A percentile compares a stretch with the other conserved stretches of the same genome.
Evolutionary conservation across 35 echinoderm and acorn worm species (phyloP).

Genomic region (Patiria miniata): DNA sequence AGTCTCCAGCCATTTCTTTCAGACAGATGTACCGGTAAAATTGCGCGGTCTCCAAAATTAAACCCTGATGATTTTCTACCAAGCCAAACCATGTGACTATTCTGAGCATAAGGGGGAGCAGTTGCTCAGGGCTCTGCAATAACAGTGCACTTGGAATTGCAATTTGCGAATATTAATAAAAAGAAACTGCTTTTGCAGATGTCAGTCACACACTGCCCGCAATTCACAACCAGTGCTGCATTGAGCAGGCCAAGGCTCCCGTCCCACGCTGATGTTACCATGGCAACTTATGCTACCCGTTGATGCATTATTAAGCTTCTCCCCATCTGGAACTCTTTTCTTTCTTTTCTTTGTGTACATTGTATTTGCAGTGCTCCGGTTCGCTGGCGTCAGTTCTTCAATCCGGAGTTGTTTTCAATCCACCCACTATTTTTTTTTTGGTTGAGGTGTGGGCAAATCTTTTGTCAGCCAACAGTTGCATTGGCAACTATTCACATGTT

Average conservation of each 20-base stretch:
- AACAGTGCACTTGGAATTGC: too few species aligned
- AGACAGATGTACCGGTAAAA: too few species aligned
- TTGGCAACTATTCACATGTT: neutral
- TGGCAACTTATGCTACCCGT: conserved; percentile 7
- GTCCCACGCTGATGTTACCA: conserved; percentile 20
- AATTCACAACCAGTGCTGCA: neutral
- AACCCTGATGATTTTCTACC: too few species aligned
- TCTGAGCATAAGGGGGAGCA: too few species aligned
- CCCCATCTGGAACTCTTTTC: neutral
- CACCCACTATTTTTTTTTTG: neutral
- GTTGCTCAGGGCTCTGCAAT: too few species aligned
- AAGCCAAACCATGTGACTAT: too few species aligned
- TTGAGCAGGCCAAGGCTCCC: neutral
- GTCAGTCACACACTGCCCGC: neutral
- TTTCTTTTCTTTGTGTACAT: neutral
- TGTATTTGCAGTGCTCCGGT: neutral
- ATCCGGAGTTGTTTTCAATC: neutral
- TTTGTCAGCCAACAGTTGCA: conserved; percentile 17
- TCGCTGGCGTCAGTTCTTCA: too few species aligned
- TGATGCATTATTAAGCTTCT: conserved; percentile 5
- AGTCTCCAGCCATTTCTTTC: too few species aligned
- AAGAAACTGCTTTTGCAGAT: neutral
- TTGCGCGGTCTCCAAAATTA: too few species aligned
- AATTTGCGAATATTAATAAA: neutral
- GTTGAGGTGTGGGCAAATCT: neutral